Conservation (phyloP, 1,140 invertebrate species). For the Apis dorsata region DNA sequence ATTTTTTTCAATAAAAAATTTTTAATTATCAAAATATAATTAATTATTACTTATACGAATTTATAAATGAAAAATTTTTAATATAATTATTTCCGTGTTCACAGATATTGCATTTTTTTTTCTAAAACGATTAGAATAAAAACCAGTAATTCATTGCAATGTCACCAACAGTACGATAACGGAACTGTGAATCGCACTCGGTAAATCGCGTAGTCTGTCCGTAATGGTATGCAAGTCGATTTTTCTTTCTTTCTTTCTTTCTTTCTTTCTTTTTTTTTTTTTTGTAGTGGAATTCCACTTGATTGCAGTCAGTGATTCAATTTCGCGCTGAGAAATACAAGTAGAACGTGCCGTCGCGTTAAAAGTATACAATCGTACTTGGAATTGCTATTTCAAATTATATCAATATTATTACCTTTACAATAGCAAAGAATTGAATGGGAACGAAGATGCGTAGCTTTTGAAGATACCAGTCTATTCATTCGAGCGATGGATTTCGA, state of each 20-base stretch:
- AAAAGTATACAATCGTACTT: neutral
- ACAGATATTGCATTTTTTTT: neutral
- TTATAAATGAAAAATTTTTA: too few species aligned
- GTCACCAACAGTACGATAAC: neutral
- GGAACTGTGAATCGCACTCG: constrained; percentile 2
- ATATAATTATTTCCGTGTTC: too few species aligned
- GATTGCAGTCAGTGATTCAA: constrained; percentile 7
- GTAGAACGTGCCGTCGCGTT: constrained; percentile 9
- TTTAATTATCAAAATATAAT: too few species aligned
- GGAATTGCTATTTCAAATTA: neutral
- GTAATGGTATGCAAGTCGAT: constrained; percentile 16
- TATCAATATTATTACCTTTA: neutral
- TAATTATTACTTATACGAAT: too few species aligned
- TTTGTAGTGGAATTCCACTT: constrained; percentile 4
- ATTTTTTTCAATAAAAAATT: too few species aligned
- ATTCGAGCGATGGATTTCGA: neutral
- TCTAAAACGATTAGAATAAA: neutral
- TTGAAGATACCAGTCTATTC: neutral
- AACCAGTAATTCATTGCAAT: neutral
- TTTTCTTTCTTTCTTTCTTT: neutral
- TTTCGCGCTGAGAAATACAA: constrained; percentile 6
- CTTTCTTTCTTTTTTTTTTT: neutral
- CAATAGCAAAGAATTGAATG: neutral
- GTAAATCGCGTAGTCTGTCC: neutral
- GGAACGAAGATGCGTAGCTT: neutral